Evolutionary conservation across 2,797 vertebrate genomes (phyloP).

Genomic region (Catharus ustulatus): DNA sequence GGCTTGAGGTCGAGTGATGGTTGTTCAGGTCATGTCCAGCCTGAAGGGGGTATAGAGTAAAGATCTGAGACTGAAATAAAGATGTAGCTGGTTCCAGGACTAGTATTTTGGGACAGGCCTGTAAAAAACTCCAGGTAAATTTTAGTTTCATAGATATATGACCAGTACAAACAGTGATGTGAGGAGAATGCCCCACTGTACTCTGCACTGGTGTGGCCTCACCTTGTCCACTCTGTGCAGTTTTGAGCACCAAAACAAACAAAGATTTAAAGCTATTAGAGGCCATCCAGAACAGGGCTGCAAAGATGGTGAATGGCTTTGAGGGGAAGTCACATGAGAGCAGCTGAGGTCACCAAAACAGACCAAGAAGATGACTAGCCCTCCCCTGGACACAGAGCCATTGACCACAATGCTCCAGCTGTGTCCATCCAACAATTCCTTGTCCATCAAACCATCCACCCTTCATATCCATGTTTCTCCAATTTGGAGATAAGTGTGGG

Average conservation of each 20-base stretch:
- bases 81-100: not conserved
- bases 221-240: not conserved
- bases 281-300: not conserved
- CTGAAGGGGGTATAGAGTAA: not conserved
- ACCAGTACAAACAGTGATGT: not conserved
- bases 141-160: not conserved
- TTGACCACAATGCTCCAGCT: not conserved
- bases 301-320: not conserved
- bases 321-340: not conserved
- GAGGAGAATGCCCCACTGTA: not conserved
- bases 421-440: not conserved
- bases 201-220: not conserved
- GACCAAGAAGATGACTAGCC: not conserved
- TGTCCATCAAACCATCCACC: not conserved
- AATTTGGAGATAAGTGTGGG: not conserved
- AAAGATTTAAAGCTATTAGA: not conserved
- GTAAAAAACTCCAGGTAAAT: not conserved
- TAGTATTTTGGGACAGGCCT: not conserved
- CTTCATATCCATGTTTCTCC: not conserved
- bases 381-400: not conserved
- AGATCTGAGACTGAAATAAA: not conserved
- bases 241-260: not conserved
- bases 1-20: not conserved
- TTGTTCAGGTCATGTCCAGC: not conserved
- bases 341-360: not conserved